Evolutionary conservation across 2,797 vertebrate genomes (phyloP).

Genomic region (Acipenser oxyrinchus): DNA sequence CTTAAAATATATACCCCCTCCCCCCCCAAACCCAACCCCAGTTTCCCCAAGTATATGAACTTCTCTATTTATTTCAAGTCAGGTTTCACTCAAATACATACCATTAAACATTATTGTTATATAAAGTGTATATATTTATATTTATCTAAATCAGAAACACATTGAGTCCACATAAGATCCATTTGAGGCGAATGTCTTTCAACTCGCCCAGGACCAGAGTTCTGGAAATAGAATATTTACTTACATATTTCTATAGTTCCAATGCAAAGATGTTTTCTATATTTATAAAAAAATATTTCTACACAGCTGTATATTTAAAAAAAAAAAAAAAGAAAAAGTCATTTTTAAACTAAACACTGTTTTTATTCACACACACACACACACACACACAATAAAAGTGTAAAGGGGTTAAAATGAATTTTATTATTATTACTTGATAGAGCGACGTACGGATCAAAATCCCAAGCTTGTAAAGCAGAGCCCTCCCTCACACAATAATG

Average conservation of each 20-base stretch:
- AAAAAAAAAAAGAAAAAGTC: not conserved
- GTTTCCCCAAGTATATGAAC: too few relatives aligned
- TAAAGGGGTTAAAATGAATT: conserved; percentile 70
- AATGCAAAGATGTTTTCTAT: not conserved
- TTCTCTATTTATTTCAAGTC: too few relatives aligned
- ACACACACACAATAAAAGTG: conserved; percentile 28
- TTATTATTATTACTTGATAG: conserved; percentile 59
- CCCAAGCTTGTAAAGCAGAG: too few relatives aligned
- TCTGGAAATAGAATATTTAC: too few relatives aligned
- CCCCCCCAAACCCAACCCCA: too few relatives aligned
- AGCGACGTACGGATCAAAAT: conserved; percentile 20
- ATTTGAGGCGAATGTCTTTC: too few relatives aligned
- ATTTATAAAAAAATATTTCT: not conserved
- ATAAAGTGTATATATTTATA: too few relatives aligned
- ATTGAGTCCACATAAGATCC: not conserved
- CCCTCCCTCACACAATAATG: conserved; percentile 12
- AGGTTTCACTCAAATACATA: too few relatives aligned
- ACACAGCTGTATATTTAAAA: not conserved
- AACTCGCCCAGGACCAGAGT: too few relatives aligned
- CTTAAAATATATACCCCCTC: too few relatives aligned
- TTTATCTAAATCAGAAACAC: not conserved
- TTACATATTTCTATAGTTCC: not conserved
- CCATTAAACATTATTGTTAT: too few relatives aligned
- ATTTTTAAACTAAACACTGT: conserved; percentile 29
- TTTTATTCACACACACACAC: conserved; percentile 38